Conservation (phyloP, 2,113 vertebrate genomes). For the Eleginops maclovinus region DNA sequence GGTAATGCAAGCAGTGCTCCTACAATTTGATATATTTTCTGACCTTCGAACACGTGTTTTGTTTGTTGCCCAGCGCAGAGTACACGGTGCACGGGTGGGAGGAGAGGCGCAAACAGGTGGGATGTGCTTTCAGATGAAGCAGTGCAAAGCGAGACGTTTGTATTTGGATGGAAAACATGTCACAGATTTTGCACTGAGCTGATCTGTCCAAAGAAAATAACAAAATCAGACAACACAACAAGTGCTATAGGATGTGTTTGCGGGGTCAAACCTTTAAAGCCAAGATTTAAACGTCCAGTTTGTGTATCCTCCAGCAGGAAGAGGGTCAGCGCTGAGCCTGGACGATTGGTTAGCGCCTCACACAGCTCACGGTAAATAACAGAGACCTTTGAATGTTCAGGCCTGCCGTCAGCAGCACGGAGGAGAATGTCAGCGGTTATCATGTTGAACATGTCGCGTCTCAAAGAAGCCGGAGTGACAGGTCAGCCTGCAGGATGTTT, state of each 20-base stretch:
- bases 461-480: slow-evolving; percentile 13
- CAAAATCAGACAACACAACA: neutral
- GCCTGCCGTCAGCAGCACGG: slow-evolving; percentile 20
- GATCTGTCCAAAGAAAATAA: no score
- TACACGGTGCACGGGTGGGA: no score
- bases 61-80: no score
- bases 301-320: neutral
- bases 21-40: no score
- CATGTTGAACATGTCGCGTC: neutral
- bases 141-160: no score
- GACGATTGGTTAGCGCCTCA: neutral
- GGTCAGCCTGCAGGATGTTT: slow-evolving; percentile 28
- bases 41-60: no score
- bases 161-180: no score
- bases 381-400: slow-evolving; percentile 38
- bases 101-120: no score
- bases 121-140: no score
- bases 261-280: no score
- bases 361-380: slow-evolving; percentile 19
- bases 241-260: neutral
- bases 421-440: slow-evolving; percentile 39
- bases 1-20: no score
- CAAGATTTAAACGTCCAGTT: neutral
- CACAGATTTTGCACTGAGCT: no score
- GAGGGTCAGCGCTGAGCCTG: slow-evolving; percentile 13